Base-by-base conservation (phyloP, 2,888 invertebrate species). In the Notodonta ziczac region DNA sequence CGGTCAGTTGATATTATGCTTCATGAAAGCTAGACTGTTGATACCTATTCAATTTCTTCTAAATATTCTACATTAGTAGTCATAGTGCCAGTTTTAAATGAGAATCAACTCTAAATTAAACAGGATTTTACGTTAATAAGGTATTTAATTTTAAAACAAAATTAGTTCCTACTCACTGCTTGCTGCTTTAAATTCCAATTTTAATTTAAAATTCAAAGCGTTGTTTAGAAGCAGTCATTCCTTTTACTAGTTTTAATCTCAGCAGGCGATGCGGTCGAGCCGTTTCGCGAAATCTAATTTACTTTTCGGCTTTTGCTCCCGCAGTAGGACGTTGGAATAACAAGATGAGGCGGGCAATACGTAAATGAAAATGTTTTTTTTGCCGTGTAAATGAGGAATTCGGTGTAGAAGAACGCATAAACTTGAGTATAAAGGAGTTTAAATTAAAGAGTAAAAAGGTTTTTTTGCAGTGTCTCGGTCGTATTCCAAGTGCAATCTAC, bases 201-300 rank as follows among this genome's bases (percentile, higher is more conserved):
- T 52, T 52, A 10, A 52, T 52, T 52, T 52, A 32, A 32, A 52
- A 52, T 52, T 24, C 32, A 32, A 10, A 52, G 12, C 16, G 24
- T 52, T 32, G 52, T 52, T 56, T 56, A 51, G n/a, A 58, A 53
- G 57, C 46, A 52, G 52, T 32, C 52, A 52, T 52, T 50, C 50
- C 9, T 10, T 52, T 52, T 52, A 62, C 68, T 69, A 69, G 65
- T 76, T 76, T 75, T 74, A 77, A 79, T 79, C 72, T 71, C 60
- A 51, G 59, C 58, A 67, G 63, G 66, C 62, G 69, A 67, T 65
- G 73, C 62, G 63, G 69, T 72, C 61, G 62, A 59, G 66, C 58
- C 65, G 66, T 67, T 67, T 64, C 59, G 60, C 54, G 62, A 68
- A 74, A 75, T 76, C 68, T 77, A 77, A 79, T 80, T 77, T 77